These are phyloP conservation scores for Diachasma alloeum DNA, from an alignment of 1,140 invertebrate species.

Conservation along the genomic window DNA sequence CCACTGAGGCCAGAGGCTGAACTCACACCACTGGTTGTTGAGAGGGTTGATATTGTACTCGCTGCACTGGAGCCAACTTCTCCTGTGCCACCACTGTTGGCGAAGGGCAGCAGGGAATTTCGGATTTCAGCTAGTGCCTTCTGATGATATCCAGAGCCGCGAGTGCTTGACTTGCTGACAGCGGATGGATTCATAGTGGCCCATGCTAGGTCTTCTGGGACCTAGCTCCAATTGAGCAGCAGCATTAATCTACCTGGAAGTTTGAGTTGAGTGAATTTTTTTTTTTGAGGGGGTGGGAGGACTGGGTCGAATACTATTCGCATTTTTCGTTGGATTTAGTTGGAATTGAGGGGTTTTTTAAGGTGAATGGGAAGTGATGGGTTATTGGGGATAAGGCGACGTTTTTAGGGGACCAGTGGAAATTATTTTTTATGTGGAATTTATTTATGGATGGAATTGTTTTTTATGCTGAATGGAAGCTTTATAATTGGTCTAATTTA, in stretches of 20 bases:
- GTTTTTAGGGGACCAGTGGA: too few relatives aligned
- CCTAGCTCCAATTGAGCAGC: conserved; percentile 65
- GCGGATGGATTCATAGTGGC: conserved; percentile 76
- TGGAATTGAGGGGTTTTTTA: too few relatives aligned
- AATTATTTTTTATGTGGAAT: too few relatives aligned
- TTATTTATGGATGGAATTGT: too few relatives aligned
- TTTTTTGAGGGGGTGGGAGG: not conserved
- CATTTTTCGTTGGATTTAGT: too few relatives aligned
- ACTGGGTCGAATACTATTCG: not conserved
- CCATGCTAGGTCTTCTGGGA: conserved; percentile 70
- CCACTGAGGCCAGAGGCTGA: conserved; percentile 74
- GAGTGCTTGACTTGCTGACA: conserved; percentile 74
- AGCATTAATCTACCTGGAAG: conserved; percentile 60
- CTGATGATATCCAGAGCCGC: conserved; percentile 84
- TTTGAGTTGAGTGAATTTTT: not conserved
- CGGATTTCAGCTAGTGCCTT: conserved; percentile 88
- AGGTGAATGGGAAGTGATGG: too few relatives aligned
- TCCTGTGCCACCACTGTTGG: conserved; percentile 73
- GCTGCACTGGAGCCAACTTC: conserved; percentile 77
- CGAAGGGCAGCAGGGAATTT: conserved; percentile 84
- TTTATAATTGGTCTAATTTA: too few relatives aligned
- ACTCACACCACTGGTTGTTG: conserved; percentile 73
- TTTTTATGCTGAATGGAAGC: too few relatives aligned
- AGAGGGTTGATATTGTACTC: conserved; percentile 76
- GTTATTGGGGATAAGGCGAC: too few relatives aligned